Evolutionary conservation across 2,113 vertebrate species (phyloP).

Genomic region (Micronisus gabar): DNA sequence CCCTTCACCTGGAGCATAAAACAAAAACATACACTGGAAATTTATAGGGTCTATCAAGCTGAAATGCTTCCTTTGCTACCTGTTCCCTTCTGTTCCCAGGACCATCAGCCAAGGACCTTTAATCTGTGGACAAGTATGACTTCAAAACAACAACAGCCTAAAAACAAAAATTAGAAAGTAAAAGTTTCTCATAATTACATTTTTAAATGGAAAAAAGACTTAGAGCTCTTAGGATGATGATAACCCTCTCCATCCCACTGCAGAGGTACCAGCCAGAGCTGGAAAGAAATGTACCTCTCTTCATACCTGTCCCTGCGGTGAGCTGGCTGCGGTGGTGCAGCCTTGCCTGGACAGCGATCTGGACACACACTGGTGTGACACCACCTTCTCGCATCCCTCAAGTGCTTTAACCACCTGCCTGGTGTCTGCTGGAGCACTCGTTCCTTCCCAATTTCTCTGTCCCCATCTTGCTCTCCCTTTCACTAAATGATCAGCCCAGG

Average conservation of each 20-base stretch:
- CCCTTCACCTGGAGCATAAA: background rate
- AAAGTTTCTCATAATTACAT: background rate
- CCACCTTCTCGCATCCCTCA: accelerated
- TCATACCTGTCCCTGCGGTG: accelerated
- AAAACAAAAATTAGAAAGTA: background rate
- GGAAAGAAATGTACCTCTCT: accelerated
- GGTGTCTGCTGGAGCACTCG: accelerated
- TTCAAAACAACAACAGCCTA: background rate
- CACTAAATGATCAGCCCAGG: background rate
- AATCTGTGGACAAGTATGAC: background rate
- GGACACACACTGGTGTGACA: accelerated
- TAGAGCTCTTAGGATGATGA: background rate
- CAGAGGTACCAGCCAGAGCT: background rate
- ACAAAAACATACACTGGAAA: background rate
- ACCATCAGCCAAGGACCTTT: background rate
- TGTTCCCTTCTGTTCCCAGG: background rate
- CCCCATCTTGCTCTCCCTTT: background rate
- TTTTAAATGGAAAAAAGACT: background rate
- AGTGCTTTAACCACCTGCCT: background rate
- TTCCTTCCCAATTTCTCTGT: background rate
- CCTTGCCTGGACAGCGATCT: accelerated
- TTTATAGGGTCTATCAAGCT: background rate
- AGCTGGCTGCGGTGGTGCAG: accelerated
- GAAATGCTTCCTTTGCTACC: background rate
- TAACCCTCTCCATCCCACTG: accelerated